These are phyloP conservation scores for Drosophila acutilabella DNA, from an alignment of 2,888 invertebrate genomes.

Conservation along the genomic window DNA sequence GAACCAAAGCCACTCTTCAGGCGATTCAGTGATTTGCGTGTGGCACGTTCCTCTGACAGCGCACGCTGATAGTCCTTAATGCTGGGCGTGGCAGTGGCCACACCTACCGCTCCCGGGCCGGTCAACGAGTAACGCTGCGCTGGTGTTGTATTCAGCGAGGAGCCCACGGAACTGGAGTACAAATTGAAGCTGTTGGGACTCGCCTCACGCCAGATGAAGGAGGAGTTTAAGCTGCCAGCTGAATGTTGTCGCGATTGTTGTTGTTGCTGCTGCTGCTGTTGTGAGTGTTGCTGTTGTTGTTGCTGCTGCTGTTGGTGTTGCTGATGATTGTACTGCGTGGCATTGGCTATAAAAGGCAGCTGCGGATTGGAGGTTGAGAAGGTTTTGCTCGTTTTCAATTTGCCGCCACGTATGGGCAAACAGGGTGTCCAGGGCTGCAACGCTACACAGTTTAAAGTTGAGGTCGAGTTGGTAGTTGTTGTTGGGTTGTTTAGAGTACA, in stretches of 20 bases:
- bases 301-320: constrained; percentile 59
- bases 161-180: constrained; percentile 85
- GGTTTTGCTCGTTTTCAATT: constrained; percentile 85
- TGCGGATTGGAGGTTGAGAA: constrained; percentile 86
- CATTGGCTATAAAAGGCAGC: constrained; percentile 83
- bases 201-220: constrained; percentile 85
- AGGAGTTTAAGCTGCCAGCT: constrained; percentile 84
- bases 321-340: constrained; percentile 53
- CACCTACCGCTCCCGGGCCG: constrained; percentile 41
- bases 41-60: constrained; percentile 83
- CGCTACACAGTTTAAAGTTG: constrained; percentile 68
- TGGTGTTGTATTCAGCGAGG: constrained; percentile 79
- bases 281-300: constrained; percentile 25
- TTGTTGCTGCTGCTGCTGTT: constrained; percentile 21
- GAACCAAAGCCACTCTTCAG: constrained; percentile 84
- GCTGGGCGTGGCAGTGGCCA: constrained; percentile 29
- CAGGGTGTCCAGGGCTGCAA: constrained; percentile 86
- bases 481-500: constrained; percentile 55
- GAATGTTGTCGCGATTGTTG: constrained; percentile 76
- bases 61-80: constrained; percentile 82
- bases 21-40: constrained; percentile 83
- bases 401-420: constrained; percentile 85
- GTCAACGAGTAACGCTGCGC: constrained; percentile 82
- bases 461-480: constrained; percentile 31
- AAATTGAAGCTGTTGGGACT: constrained; percentile 85